Evolutionary conservation across 2,113 vertebrate genomes (phyloP).

Genomic region (Cyprinodon tularosa): DNA sequence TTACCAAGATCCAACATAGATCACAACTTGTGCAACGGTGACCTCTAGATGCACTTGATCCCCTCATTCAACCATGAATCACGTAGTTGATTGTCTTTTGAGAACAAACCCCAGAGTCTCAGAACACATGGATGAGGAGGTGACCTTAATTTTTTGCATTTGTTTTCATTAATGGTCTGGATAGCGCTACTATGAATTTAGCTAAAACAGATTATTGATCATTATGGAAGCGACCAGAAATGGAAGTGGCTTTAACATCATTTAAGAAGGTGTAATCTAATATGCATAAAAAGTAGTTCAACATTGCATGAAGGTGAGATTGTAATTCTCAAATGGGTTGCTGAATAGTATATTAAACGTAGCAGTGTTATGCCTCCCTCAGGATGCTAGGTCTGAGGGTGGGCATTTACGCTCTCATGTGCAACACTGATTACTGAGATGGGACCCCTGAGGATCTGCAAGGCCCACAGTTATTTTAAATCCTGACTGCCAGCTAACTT

Average conservation of each 20-base stretch:
- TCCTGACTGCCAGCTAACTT: too few relatives aligned
- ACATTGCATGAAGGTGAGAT: background rate
- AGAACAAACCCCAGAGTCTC: slow-evolving; percentile 2
- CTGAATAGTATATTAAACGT: background rate
- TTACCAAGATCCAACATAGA: slow-evolving; percentile 7
- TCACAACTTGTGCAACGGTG: background rate
- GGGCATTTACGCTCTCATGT: too few relatives aligned
- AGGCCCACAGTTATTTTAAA: too few relatives aligned
- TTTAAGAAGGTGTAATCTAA: background rate
- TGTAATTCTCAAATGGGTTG: background rate
- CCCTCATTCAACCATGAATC: slow-evolving; percentile 4
- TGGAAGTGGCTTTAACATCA: background rate
- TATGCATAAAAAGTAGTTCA: slow-evolving; percentile 5
- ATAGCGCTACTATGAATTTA: slow-evolving; percentile 4
- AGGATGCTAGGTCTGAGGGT: too few relatives aligned
- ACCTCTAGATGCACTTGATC: background rate
- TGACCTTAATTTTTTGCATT: background rate
- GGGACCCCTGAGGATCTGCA: too few relatives aligned
- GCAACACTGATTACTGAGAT: too few relatives aligned
- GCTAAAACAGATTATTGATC: background rate
- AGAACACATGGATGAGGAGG: background rate
- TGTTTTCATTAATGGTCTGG: background rate
- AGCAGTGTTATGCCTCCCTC: too few relatives aligned
- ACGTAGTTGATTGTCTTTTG: slow-evolving; percentile 4
- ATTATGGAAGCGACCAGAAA: background rate